Evolutionary conservation across 2,888 invertebrate genomes (phyloP).

Genomic region (Scaeva pyrastri): DNA sequence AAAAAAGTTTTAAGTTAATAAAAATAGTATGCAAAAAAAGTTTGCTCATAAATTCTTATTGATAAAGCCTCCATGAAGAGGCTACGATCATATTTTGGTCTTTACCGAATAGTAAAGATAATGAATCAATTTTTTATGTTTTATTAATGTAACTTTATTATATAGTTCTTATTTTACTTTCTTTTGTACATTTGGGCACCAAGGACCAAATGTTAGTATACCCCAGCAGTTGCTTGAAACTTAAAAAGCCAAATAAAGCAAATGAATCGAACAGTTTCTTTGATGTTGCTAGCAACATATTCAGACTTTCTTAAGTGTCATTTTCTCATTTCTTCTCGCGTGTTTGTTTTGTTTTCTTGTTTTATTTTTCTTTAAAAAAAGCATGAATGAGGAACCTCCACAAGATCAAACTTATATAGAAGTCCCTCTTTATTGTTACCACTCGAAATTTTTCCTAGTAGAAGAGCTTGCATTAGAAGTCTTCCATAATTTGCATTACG

Average conservation of each 20-base stretch:
- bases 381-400: slow-evolving; percentile 21
- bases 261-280: not conserved
- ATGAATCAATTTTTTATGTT: too few species aligned
- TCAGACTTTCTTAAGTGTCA: not conserved
- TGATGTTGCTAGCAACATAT: not conserved
- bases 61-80: too few species aligned
- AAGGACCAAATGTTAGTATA: too few species aligned
- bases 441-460: slow-evolving; percentile 79
- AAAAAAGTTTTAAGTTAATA: too few species aligned
- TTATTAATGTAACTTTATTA: too few species aligned
- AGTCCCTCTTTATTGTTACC: slow-evolving; percentile 78
- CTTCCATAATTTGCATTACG: slow-evolving; percentile 79
- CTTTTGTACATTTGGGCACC: too few species aligned
- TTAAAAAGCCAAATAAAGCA: not conserved
- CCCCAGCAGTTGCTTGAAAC: too few species aligned
- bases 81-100: too few species aligned
- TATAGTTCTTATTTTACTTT: too few species aligned
- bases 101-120: too few species aligned
- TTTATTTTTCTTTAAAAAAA: not conserved
- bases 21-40: too few species aligned
- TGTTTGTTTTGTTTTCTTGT: not conserved
- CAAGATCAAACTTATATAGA: not conserved
- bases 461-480: slow-evolving; percentile 80
- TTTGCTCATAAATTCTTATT: too few species aligned
- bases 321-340: not conserved